These are phyloP conservation scores for Tolmerus cingulatus DNA, from an alignment of 2,888 invertebrate genomes.

Conservation along the genomic window DNA sequence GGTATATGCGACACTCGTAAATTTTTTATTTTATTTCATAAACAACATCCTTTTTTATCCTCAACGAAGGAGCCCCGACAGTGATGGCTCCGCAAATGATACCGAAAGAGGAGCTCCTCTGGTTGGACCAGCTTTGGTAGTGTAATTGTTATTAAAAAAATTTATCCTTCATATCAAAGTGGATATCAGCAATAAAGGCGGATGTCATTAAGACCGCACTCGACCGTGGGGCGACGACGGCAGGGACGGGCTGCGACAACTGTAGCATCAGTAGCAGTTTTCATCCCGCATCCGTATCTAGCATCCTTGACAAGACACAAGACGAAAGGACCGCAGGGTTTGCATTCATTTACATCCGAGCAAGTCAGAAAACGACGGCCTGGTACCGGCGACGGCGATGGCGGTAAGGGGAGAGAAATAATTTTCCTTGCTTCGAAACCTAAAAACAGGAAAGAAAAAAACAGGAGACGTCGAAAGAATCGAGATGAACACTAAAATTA, in stretches of 20 bases:
- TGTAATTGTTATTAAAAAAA: constrained; percentile 34
- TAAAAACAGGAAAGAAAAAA: constrained; percentile 29
- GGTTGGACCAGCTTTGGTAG: not conserved
- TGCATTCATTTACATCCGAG: constrained; percentile 33
- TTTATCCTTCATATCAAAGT: constrained; percentile 21
- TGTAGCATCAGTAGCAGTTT: constrained; percentile 14
- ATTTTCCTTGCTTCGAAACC: constrained; percentile 46
- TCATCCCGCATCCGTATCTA: not conserved
- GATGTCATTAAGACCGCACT: constrained; percentile 32
- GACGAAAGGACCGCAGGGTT: constrained; percentile 31
- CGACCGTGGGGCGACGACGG: not conserved
- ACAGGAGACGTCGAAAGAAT: not conserved
- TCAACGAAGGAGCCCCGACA: not conserved
- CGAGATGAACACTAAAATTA: constrained; percentile 45
- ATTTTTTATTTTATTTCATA: not conserved
- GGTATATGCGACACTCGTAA: not conserved
- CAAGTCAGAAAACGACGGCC: not conserved
- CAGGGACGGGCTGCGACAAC: not conserved
- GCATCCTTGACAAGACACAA: constrained; percentile 28
- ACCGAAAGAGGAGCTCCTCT: not conserved
- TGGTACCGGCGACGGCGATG: not conserved
- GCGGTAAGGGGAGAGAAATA: constrained; percentile 32
- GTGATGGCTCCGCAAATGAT: not conserved
- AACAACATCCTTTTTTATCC: not conserved
- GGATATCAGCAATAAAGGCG: constrained; percentile 35